Evolutionary conservation across 2,888 invertebrate species (phyloP).

Genomic region (Spatulosminthurus flaviceps): DNA sequence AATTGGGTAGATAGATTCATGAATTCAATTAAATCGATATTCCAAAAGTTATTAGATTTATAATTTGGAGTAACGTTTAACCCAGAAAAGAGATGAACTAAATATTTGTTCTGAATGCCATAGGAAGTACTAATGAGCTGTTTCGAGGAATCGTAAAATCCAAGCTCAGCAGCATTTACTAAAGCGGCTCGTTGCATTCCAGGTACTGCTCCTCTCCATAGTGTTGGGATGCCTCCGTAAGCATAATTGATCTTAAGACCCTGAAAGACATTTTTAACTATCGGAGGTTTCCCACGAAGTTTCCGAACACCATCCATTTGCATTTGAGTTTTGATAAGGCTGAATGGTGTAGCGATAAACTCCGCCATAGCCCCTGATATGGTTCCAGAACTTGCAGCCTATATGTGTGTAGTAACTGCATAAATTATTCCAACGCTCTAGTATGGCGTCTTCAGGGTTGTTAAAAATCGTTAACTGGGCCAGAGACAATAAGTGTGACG

Average conservation of each 20-base stretch:
- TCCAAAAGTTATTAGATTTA: not conserved
- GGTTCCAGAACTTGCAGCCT: not conserved
- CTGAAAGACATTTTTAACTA: not conserved
- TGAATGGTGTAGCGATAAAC: not conserved
- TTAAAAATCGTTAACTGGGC: no score
- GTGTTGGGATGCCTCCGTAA: not conserved
- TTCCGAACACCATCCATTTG: slow-evolving; percentile 28
- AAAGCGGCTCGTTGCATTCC: not conserved
- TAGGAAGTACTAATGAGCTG: not conserved
- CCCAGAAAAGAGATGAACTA: not conserved
- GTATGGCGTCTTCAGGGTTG: no score
- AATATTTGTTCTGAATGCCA: not conserved
- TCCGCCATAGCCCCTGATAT: not conserved
- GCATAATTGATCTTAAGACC: not conserved
- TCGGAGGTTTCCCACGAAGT: not conserved
- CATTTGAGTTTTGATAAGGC: not conserved
- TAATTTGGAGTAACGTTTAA: not conserved
- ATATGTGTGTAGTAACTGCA: no score
- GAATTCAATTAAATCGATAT: not conserved
- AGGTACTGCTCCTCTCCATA: not conserved
- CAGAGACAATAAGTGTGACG: no score
- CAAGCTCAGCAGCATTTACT: slow-evolving; percentile 14
- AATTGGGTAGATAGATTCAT: not conserved
- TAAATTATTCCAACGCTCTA: no score
- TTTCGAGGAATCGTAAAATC: slow-evolving; percentile 22